phyloP scores from a whole-genome alignment of 2,113 vertebrate genomes.

The Puntigrus tetrazona region DNA sequence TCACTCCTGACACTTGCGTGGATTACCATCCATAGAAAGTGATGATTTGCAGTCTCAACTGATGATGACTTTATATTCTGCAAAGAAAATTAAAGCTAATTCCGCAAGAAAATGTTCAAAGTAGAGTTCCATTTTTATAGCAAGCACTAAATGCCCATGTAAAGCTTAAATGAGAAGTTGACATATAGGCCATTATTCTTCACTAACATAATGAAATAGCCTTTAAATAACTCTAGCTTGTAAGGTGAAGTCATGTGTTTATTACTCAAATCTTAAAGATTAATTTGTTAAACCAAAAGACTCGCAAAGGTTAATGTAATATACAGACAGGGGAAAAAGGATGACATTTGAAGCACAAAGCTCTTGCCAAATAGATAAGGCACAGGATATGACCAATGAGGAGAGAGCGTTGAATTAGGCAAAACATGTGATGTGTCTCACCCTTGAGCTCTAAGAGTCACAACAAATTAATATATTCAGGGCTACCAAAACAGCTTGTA shows the following conservation, averaged over 20 bases:
- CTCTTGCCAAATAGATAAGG: constrained; percentile 37
- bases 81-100: background rate
- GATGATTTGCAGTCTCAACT: background rate
- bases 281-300: background rate
- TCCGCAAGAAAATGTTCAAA: background rate
- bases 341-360: constrained; percentile 21
- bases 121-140: background rate
- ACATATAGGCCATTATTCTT: background rate
- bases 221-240: background rate
- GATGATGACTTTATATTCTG: background rate
- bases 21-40: background rate
- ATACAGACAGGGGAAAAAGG: background rate
- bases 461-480: background rate
- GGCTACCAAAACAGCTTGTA: background rate
- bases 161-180: background rate
- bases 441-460: background rate
- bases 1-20: background rate
- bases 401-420: background rate
- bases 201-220: background rate
- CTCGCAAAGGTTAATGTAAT: background rate
- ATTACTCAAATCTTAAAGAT: background rate
- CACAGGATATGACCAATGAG: constrained; percentile 58
- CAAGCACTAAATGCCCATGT: background rate
- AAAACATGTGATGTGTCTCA: constrained; percentile 49
- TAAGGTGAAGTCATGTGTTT: background rate